Conservation (phyloP, 2,113 vertebrate genomes). For the Calyptommatus sinebrachiatus region DNA sequence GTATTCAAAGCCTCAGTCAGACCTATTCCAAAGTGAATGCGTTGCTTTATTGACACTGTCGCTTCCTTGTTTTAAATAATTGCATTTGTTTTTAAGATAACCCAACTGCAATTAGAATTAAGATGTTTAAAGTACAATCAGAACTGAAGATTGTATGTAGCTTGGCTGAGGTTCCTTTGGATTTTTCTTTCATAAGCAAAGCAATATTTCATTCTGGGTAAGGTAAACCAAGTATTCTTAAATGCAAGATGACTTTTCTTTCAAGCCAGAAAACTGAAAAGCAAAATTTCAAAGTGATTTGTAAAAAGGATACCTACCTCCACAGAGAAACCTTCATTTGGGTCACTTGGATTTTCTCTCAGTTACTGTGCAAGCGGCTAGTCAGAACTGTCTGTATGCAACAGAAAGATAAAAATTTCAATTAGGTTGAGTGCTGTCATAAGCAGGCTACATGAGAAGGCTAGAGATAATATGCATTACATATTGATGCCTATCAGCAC, state of each 20-base stretch:
- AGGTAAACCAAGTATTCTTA: slow-evolving; percentile 48
- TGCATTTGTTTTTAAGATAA: too few species aligned
- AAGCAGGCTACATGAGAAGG: slow-evolving; percentile 77
- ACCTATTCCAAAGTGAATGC: neutral
- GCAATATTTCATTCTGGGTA: slow-evolving; percentile 34
- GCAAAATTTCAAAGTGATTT: slow-evolving; percentile 58
- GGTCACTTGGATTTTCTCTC: slow-evolving; percentile 64
- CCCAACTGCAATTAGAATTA: slow-evolving; percentile 15
- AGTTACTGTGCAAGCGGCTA: slow-evolving; percentile 70
- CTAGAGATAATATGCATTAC: slow-evolving; percentile 86
- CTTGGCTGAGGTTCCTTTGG: slow-evolving; percentile 10
- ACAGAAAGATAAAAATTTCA: slow-evolving; percentile 85
- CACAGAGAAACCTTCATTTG: slow-evolving; percentile 64
- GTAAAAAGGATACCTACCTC: slow-evolving; percentile 57
- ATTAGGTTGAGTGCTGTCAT: slow-evolving; percentile 82
- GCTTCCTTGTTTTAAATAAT: too few species aligned
- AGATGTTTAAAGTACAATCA: neutral
- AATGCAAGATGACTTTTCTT: slow-evolving; percentile 33
- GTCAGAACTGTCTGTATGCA: slow-evolving; percentile 80
- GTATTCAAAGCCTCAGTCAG: neutral
- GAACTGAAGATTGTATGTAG: slow-evolving; percentile 24
- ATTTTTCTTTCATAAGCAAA: slow-evolving; percentile 33
- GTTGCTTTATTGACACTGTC: too few species aligned
- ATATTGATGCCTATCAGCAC: slow-evolving; percentile 85
- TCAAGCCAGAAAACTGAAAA: slow-evolving; percentile 51